These are phyloP conservation scores for Oeneis ivallda DNA, from an alignment of 2,888 invertebrate genomes.

Conservation along the genomic window DNA sequence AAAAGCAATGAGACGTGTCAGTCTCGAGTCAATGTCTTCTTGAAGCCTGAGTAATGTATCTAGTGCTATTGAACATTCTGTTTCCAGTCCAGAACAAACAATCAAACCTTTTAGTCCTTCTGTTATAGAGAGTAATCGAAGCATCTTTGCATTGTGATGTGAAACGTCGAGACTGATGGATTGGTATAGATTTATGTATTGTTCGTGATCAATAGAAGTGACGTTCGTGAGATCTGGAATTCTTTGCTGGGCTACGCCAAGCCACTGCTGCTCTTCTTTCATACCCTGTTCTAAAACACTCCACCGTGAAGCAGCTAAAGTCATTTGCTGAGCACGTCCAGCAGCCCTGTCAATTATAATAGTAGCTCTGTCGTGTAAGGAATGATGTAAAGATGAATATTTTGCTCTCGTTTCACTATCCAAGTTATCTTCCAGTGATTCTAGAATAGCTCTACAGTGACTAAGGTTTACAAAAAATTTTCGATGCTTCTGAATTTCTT, in stretches of 20 bases:
- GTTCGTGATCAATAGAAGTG: constrained; percentile 91
- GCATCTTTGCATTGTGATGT: constrained; percentile 89
- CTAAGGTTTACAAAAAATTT: constrained; percentile 94
- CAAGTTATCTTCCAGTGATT: constrained; percentile 91
- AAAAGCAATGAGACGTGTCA: constrained; percentile 87
- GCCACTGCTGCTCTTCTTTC: constrained; percentile 91
- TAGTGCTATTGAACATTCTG: constrained; percentile 86
- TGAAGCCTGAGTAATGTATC: constrained; percentile 87
- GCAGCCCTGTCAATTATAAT: constrained; percentile 90
- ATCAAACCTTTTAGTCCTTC: constrained; percentile 88
- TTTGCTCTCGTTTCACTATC: constrained; percentile 89
- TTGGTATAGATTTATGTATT: constrained; percentile 91
- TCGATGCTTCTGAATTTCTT: constrained; percentile 93
- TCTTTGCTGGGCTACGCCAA: constrained; percentile 91
- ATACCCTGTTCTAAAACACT: constrained; percentile 89
- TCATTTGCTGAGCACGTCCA: constrained; percentile 90
- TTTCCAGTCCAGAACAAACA: constrained; percentile 87
- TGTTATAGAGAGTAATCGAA: constrained; percentile 87
- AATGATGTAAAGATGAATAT: constrained; percentile 87
- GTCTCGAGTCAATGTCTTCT: constrained; percentile 87
- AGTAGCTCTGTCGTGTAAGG: constrained; percentile 88
- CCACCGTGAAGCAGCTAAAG: constrained; percentile 92
- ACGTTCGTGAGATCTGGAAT: constrained; percentile 91
- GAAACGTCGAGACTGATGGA: constrained; percentile 89
- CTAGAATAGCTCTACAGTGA: constrained; percentile 92